Evolutionary conservation across 1,140 invertebrate species (phyloP), one percentile per base, ranked within the genome.

Genomic region (Anagrus nilaparvatae): DNA sequence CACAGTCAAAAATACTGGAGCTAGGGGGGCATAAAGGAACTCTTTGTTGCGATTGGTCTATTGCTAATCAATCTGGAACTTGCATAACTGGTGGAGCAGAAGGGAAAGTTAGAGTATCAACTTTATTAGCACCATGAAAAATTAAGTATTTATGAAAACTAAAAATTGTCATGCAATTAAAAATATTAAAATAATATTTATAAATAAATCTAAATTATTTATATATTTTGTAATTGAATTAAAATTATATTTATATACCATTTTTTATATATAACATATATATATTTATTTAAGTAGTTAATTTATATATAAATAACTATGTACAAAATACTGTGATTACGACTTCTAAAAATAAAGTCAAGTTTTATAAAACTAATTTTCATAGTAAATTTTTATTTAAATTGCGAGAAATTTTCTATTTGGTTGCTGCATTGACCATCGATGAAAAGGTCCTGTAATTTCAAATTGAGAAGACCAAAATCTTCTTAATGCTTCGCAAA

Each of bases 31-130:
- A 79, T 44, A 71, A 67, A 43, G 63, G 65, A 23, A 69, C 74
- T 0, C 52, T 75, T 7, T 76, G 76, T 20, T 76, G 77, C 33
- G 78, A 82, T 54, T 81, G 78, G 78, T 73, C 75, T 9, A 75
- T 70, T 20, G 71, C 74, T 9, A 73, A 76, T 55, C 75, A 78
- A 53, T 78, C 74, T 19, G 70, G 71, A 23, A 75, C 76, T 14
- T 79, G 77, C 53, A 67, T 80, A 30, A 77, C 76, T 31, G 76
- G 76, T 21, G 70, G 74, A 5, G 61, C 67, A 25, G 76, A 79
- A 53, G 77, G 77, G 17, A 73, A 70, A 48, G 72, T 78, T 14
- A 66, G 70, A 40, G 69, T 80, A 17, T 76, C 75, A 4, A 79
- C 77, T 5, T 57, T 80, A 40, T 60, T 80, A 5, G 65, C 65